Conservation (phyloP, 2,797 vertebrate genomes). For the Pempheris klunzingeri region DNA sequence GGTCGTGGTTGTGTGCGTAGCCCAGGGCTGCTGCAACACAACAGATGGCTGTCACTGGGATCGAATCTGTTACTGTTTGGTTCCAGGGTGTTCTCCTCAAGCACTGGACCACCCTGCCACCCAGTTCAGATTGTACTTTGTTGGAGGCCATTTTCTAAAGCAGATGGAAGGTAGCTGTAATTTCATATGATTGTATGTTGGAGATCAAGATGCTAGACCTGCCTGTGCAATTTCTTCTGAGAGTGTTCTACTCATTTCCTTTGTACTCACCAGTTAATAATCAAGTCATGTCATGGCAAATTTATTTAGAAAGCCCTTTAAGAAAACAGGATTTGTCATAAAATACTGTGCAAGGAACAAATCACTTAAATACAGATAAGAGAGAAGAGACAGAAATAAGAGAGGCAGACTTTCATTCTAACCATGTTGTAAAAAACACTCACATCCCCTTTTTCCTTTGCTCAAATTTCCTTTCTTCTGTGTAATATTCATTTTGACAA, state of each 20-base stretch:
- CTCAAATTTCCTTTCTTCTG: constrained; percentile 27
- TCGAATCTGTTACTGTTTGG: constrained; percentile 80
- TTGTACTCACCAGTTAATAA: constrained; percentile 42
- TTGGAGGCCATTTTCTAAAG: constrained; percentile 75
- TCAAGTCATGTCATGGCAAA: constrained; percentile 30
- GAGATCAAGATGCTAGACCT: constrained; percentile 46
- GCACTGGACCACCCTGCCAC: constrained; percentile 65
- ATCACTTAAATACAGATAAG: constrained; percentile 45
- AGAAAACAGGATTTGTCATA: constrained; percentile 25
- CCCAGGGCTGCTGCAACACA: constrained; percentile 63
- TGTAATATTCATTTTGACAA: constrained; percentile 44
- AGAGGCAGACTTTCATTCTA: constrained; percentile 35
- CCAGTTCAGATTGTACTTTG: constrained; percentile 68
- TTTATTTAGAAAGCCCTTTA: constrained; percentile 42
- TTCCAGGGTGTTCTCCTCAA: constrained; percentile 79
- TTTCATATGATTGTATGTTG: constrained; percentile 52
- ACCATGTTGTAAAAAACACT: constrained; percentile 7
- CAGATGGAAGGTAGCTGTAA: constrained; percentile 75
- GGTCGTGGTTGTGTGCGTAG: constrained; percentile 63
- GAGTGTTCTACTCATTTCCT: constrained; percentile 45
- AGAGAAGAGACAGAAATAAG: constrained; percentile 24
- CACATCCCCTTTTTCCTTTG: neutral
- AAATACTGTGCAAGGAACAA: constrained; percentile 46
- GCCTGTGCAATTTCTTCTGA: constrained; percentile 57
- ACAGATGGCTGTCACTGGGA: constrained; percentile 82